These are phyloP conservation scores for Helogale parvula DNA, from an alignment of 2,113 vertebrate species.

Conservation along the genomic window DNA sequence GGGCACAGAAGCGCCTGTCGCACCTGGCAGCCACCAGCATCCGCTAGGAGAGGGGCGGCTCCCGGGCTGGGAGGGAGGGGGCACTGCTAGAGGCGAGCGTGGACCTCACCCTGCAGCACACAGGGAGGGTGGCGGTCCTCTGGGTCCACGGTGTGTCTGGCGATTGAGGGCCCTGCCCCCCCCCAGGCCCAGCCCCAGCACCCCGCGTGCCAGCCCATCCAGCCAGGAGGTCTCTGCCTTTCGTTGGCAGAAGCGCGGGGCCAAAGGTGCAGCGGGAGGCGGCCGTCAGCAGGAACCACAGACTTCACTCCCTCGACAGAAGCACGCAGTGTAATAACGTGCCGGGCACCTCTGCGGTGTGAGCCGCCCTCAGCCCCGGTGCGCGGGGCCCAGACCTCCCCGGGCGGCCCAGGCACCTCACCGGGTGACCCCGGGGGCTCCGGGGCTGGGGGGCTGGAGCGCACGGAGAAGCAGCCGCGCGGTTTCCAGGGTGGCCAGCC, in stretches of 20 bases:
- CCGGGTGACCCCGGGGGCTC: background rate
- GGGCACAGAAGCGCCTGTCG: no score
- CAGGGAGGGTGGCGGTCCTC: background rate
- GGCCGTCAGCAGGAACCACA: fast-evolving
- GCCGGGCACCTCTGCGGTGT: fast-evolving
- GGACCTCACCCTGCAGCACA: background rate
- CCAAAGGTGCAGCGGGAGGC: fast-evolving
- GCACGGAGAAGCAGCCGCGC: fast-evolving
- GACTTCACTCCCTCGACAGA: background rate
- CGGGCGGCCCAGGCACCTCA: fast-evolving
- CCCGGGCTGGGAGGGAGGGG: background rate
- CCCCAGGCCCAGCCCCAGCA: background rate
- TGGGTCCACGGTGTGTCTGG: background rate
- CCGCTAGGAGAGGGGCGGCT: background rate
- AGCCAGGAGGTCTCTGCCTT: background rate
- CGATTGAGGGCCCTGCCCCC: background rate
- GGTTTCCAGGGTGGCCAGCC: background rate
- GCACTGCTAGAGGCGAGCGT: fast-evolving
- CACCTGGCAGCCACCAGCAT: background rate
- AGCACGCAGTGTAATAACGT: fast-evolving
- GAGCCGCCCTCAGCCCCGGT: background rate
- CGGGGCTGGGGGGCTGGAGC: background rate
- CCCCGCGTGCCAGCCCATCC: fast-evolving
- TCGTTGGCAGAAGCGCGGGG: no score
- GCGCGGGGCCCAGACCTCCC: no score